A percentile compares a stretch with the other conserved stretches of the same genome.
Evolutionary conservation across 2,113 vertebrate genomes (phyloP).

Genomic region (cattle (Bos taurus)): DNA sequence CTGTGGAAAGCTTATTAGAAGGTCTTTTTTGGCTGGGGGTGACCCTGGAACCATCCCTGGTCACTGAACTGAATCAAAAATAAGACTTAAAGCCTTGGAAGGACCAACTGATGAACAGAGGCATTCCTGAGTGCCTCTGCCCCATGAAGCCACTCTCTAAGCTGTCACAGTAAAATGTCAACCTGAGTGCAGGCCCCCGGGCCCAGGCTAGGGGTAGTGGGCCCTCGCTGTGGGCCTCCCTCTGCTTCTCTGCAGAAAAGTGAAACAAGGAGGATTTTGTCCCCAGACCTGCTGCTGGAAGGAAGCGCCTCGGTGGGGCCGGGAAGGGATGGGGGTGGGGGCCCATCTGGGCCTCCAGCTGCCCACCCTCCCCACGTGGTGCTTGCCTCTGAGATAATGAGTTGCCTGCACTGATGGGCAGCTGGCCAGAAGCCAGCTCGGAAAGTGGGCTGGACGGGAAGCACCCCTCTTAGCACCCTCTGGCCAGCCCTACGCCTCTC

Average conservation of each 20-base stretch:
- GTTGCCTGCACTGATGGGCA: background rate
- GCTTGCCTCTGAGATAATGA: background rate
- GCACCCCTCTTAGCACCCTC: background rate
- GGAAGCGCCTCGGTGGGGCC: background rate
- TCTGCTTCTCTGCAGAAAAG: background rate
- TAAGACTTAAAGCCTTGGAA: background rate
- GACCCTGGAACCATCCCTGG: background rate
- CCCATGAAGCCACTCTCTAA: background rate
- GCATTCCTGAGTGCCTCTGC: too few species aligned
- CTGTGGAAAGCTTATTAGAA: background rate
- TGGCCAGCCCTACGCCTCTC: too few species aligned
- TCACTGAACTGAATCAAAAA: background rate
- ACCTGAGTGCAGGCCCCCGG: background rate
- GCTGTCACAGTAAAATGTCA: background rate
- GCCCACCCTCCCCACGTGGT: background rate
- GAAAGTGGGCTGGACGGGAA: background rate
- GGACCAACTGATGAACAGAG: background rate
- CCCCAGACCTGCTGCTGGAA: background rate
- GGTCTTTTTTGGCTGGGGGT: background rate
- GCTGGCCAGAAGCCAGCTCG: background rate
- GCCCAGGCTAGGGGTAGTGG: fast-evolving
- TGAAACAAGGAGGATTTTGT: constrained; percentile 8
- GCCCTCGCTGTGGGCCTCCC: background rate
- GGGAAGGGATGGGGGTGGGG: background rate
- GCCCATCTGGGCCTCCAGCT: constrained; percentile 15